phyloP scores from a whole-genome alignment of 2,113 vertebrate species.

The Tenrec ecaudatus region DNA sequence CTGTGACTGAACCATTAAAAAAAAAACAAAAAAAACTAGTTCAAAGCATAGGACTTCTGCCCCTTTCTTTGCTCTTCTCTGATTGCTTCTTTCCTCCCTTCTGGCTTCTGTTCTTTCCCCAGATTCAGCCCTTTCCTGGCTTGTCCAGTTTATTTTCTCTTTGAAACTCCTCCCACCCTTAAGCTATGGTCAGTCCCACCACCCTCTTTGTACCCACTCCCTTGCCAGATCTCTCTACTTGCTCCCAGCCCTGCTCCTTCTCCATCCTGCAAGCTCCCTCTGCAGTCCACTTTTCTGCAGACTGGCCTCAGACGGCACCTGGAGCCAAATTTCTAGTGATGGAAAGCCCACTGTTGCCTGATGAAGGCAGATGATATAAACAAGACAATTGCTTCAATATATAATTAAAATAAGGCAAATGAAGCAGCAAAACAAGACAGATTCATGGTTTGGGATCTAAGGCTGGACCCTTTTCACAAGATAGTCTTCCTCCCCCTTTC shows the following conservation, averaged over 20 bases:
- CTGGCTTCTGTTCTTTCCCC: neutral
- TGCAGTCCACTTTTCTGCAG: neutral
- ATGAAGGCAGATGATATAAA: constrained; percentile 62
- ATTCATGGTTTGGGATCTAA: constrained; percentile 35
- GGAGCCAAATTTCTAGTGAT: constrained; percentile 28
- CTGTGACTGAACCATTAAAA: too few relatives aligned
- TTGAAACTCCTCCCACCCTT: neutral
- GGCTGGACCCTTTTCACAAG: constrained; percentile 8
- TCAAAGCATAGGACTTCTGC: neutral
- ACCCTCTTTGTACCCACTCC: neutral
- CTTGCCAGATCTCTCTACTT: neutral
- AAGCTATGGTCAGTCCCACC: neutral
- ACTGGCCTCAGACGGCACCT: neutral
- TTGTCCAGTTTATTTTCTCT: neutral
- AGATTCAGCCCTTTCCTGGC: rapidly evolving
- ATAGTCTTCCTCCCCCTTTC: neutral
- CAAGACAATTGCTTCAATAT: constrained; percentile 39
- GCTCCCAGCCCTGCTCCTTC: neutral
- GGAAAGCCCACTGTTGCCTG: constrained; percentile 13
- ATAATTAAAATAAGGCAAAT: constrained; percentile 69
- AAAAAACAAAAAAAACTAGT: neutral
- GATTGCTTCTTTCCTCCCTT: neutral
- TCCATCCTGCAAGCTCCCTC: neutral
- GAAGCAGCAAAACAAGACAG: constrained; percentile 60
- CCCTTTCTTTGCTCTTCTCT: neutral